Evolutionary conservation across 2,888 invertebrate genomes (phyloP).

Genomic region (Philonicus albiceps): DNA sequence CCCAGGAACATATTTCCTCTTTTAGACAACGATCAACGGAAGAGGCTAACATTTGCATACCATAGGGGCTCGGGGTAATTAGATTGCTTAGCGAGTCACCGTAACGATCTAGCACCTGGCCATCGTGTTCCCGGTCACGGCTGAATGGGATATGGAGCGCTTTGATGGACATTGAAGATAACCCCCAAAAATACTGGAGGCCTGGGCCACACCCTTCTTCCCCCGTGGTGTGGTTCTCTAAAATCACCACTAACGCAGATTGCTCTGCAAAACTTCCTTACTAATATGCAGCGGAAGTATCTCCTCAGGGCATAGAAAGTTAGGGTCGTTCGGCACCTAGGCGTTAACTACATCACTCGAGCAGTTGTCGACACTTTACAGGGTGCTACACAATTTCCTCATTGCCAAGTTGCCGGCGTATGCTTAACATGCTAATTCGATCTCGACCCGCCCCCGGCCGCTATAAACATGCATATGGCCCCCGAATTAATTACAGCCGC

Average conservation of each 20-base stretch:
- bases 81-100: slow-evolving; percentile 11
- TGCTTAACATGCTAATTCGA: neutral
- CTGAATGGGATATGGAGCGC: neutral
- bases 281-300: neutral
- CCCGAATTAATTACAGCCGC: neutral
- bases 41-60: slow-evolving; percentile 42
- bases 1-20: slow-evolving; percentile 33
- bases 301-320: neutral
- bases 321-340: neutral
- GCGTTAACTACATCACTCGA: neutral
- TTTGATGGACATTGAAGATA: neutral
- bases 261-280: neutral
- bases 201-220: neutral
- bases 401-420: neutral
- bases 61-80: slow-evolving; percentile 36
- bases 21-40: slow-evolving; percentile 33
- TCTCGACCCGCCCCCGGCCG: neutral
- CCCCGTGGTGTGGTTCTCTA: neutral
- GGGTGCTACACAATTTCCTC: neutral
- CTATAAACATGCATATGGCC: neutral
- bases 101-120: neutral
- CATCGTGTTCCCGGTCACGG: neutral
- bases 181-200: neutral
- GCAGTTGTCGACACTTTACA: neutral
- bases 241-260: neutral